Base-by-base conservation (phyloP, 2,113 vertebrate genomes). In the Dromiciops gliroides region DNA sequence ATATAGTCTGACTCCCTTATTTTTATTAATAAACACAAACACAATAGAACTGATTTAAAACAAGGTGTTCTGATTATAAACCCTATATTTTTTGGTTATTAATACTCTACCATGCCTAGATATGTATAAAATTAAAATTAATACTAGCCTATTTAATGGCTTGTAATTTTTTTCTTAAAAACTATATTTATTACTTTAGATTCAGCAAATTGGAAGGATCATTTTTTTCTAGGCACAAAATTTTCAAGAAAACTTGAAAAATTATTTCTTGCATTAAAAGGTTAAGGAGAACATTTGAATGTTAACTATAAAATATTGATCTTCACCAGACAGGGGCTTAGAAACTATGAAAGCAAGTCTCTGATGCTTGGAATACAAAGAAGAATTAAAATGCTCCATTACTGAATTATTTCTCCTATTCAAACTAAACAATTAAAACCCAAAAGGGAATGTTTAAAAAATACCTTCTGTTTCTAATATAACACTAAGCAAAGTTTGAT, bases 371-470 rank as follows among this genome's bases (percentile, higher is more conserved):
- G 51, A 23, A 90, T 24, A 48, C 26, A 53, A 52, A 5, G 8
- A 5, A 83, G 37, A n/a, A 83, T 83, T 26, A 83, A 83, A 19
- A 83, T 83, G 67, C 67, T 44, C 44, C 67, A 83, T 44, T 83
- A 23, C 5, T 44, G 5, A 83, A 44, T 83, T 83, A 22, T 67
- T 67, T 67, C 90, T n/a, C 10, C 26, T 60, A 23, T 3, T 52
- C 75, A 37, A 23, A 48, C n/a, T 95, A 92, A 60, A 93, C 51
- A 31, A 48, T 83, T 50, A 88, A 12, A 7, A 89, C 50, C 28
- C 91, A 8, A 96, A 90, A 49, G 93, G 47, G 28, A 91, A 92
- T 26, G 6, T 26, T 51, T 11, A 94, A 93, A 50, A 83, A 51
- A 14, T 37, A n/a, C 50, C 9, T 3, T 91, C 95, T 91, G 53